These are phyloP conservation scores for Cryptosula pallasiana DNA, from an alignment of 2,888 invertebrate genomes.

Conservation along the genomic window DNA sequence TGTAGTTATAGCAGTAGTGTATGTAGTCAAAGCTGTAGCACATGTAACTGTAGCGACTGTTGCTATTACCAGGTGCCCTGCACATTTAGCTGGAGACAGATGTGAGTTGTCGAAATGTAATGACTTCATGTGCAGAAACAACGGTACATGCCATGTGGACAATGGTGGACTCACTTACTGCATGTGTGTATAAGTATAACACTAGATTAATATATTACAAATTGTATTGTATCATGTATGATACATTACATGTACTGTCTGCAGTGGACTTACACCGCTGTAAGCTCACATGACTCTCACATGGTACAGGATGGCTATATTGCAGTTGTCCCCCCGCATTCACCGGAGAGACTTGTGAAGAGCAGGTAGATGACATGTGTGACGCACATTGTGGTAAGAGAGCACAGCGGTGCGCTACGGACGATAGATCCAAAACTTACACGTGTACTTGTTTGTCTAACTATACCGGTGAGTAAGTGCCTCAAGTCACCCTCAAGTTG, in stretches of 20 bases:
- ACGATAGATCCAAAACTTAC: neutral
- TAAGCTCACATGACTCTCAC: no score
- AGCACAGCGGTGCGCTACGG: neutral
- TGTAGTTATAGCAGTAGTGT: no score
- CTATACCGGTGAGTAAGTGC: neutral
- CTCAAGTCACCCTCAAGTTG: no score
- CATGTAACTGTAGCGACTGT: no score
- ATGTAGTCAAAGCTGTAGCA: no score
- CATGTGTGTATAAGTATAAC: neutral
- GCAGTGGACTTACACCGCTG: no score
- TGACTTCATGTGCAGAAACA: constrained; percentile 42
- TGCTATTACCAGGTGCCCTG: constrained; percentile 29
- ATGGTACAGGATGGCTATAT: no score
- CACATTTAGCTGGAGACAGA: neutral
- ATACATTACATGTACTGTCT: no score
- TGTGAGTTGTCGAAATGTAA: constrained; percentile 26
- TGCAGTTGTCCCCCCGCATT: neutral
- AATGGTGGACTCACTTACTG: constrained; percentile 16
- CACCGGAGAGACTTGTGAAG: constrained; percentile 16
- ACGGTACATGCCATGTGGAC: constrained; percentile 32
- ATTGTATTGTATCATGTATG: no score
- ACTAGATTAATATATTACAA: no score
- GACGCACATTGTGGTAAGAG: neutral
- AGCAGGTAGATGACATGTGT: neutral
- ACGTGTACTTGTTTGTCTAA: neutral